Conservation (phyloP, 2,888 invertebrate species). For the Harmothoe impar region DNA sequence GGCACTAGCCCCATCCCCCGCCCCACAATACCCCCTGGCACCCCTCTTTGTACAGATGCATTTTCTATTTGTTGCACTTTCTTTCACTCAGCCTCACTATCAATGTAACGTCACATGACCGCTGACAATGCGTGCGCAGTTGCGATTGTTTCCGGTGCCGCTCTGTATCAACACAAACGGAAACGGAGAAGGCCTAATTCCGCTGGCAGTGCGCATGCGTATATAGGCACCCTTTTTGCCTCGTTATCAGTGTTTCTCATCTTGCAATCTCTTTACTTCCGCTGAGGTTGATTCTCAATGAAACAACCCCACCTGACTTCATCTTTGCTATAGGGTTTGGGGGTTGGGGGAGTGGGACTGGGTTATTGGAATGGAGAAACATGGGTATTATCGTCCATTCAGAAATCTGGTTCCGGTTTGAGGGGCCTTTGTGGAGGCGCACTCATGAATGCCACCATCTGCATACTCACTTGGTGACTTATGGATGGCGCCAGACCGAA, state of each 20-base stretch:
- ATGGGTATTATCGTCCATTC: neutral
- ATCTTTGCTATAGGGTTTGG: neutral
- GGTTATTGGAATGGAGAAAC: neutral
- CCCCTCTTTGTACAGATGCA: neutral
- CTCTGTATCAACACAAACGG: neutral
- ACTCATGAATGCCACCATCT: conserved; percentile 9
- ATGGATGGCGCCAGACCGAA: neutral
- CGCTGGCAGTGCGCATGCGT: conserved; percentile 11
- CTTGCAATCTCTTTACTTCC: neutral
- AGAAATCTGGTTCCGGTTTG: neutral
- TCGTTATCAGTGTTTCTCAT: neutral
- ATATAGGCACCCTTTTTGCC: neutral
- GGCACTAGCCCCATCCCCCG: neutral
- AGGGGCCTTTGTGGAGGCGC: neutral
- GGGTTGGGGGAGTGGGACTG: too few species aligned
- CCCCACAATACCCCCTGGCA: neutral
- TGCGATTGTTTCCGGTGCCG: conserved; percentile 1
- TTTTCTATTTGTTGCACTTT: conserved; percentile 24
- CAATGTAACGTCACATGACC: conserved; percentile 43
- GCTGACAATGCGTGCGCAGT: conserved; percentile 38
- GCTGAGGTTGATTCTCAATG: neutral
- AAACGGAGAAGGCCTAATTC: conserved; percentile 23
- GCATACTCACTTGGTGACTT: neutral
- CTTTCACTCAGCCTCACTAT: conserved; percentile 27
- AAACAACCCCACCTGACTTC: conserved; percentile 28